These are phyloP conservation scores for Drosophila picticornis DNA, from an alignment of 2,888 invertebrate genomes.

Conservation along the genomic window DNA sequence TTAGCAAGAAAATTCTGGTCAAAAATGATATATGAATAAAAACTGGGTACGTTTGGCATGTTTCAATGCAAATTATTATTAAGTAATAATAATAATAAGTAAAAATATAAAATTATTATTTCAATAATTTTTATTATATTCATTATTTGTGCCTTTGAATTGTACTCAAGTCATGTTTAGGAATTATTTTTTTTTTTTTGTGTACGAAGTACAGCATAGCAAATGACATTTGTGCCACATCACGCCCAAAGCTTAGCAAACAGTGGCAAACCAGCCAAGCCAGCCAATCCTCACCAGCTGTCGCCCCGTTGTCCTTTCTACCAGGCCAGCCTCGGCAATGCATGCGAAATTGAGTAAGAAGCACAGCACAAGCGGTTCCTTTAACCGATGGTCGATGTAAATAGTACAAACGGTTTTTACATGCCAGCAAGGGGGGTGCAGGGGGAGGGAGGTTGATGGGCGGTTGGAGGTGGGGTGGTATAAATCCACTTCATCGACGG, in stretches of 20 bases:
- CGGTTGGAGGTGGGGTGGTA: not conserved
- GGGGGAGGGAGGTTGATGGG: not conserved
- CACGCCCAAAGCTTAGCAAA: constrained; percentile 62
- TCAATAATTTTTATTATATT: not conserved
- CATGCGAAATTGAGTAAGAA: constrained; percentile 67
- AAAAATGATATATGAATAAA: not conserved
- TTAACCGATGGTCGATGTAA: constrained; percentile 72
- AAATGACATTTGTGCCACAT: constrained; percentile 75
- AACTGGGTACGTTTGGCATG: not conserved
- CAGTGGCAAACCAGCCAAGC: constrained; percentile 36
- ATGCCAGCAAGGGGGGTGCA: not conserved
- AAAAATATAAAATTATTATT: not conserved
- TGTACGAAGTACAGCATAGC: constrained; percentile 46
- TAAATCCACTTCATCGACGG: constrained; percentile 65
- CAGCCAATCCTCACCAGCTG: constrained; percentile 44
- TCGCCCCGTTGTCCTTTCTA: constrained; percentile 13
- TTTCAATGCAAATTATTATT: not conserved
- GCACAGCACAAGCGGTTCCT: constrained; percentile 40
- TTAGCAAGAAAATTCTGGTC: not conserved
- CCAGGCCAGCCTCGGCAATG: constrained; percentile 49
- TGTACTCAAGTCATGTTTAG: no score
- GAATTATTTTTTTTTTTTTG: not conserved
- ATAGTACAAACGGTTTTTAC: constrained; percentile 57
- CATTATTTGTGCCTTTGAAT: no score
- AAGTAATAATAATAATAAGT: no score